These are phyloP conservation scores for Schizopygopsis malacanthus DNA, from an alignment of 2,797 vertebrate genomes.

Conservation along the genomic window DNA sequence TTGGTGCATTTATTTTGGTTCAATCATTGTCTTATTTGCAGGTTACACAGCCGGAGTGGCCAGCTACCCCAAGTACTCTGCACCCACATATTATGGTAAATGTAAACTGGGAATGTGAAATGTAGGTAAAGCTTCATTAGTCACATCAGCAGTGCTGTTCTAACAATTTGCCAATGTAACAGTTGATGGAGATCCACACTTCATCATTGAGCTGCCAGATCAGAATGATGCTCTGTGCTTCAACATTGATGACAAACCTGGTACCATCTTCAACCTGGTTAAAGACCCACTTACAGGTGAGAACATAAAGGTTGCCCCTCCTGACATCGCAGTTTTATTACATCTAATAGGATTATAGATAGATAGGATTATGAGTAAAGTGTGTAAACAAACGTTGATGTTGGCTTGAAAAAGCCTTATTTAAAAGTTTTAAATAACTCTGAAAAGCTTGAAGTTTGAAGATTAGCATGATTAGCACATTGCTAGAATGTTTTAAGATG, in stretches of 20 bases:
- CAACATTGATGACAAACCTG: slow-evolving; percentile 75
- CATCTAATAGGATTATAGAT: too few species aligned
- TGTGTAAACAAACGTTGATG: too few species aligned
- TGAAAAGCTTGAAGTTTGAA: too few species aligned
- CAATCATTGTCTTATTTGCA: slow-evolving; percentile 2
- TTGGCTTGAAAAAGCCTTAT: too few species aligned
- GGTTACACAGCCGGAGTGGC: not conserved
- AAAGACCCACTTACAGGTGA: slow-evolving; percentile 83
- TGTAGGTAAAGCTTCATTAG: slow-evolving; percentile 80
- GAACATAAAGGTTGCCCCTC: too few species aligned
- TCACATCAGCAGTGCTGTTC: slow-evolving; percentile 78
- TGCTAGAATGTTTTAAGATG: too few species aligned
- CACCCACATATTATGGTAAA: slow-evolving; percentile 86
- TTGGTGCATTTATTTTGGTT: not conserved
- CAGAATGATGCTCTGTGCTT: slow-evolving; percentile 81
- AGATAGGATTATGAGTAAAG: too few species aligned
- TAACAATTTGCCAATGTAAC: slow-evolving; percentile 69
- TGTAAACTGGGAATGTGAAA: slow-evolving; percentile 75
- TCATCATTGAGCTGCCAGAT: slow-evolving; percentile 78
- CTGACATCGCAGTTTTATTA: too few species aligned
- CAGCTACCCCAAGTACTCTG: not conserved
- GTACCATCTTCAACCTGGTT: slow-evolving; percentile 78
- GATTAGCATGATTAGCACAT: too few species aligned
- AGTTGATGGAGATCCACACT: slow-evolving; percentile 86
- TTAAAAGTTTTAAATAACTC: too few species aligned